A percentile compares a stretch with the other conserved stretches of the same genome.
Conservation (phyloP, 2,113 vertebrate species). For the Leuciscus idus region DNA sequence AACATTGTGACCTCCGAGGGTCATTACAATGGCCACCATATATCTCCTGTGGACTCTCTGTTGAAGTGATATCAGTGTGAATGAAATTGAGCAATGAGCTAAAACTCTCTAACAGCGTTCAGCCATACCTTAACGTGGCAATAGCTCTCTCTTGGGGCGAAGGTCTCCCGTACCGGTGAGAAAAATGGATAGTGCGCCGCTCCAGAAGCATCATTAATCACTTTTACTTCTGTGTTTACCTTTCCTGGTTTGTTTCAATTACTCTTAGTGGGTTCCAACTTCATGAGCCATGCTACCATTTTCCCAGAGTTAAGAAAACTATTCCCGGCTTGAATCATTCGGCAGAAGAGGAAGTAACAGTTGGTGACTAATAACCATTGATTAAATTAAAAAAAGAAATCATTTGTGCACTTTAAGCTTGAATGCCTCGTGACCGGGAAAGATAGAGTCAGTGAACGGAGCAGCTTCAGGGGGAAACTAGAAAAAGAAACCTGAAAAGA, state of each 20-base stretch:
- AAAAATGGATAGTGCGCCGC: conserved; percentile 26
- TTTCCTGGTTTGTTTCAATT: conserved; percentile 48
- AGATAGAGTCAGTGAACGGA: background rate
- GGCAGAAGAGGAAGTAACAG: conserved; percentile 8
- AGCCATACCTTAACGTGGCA: conserved; percentile 17
- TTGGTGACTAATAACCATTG: conserved; percentile 39
- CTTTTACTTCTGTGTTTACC: conserved; percentile 42
- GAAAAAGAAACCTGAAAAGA: conserved; percentile 2
- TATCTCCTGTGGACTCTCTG: conserved; percentile 28
- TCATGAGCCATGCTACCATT: conserved; percentile 37
- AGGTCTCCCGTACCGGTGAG: conserved; percentile 3
- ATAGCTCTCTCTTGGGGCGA: conserved; percentile 37
- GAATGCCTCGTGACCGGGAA: background rate
- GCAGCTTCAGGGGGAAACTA: background rate
- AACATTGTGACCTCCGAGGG: background rate
- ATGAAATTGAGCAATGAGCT: conserved; percentile 34
- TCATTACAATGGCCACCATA: conserved; percentile 37
- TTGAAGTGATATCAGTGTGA: conserved; percentile 19
- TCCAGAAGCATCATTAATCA: conserved; percentile 43
- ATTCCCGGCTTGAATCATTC: conserved; percentile 8
- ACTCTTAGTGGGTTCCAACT: conserved; percentile 42
- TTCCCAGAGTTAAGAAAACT: conserved; percentile 34
- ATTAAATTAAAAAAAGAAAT: conserved; percentile 14
- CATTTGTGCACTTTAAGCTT: conserved; percentile 14
- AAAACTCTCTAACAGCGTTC: conserved; percentile 22